Conservation (phyloP, 1,140 invertebrate species). For the Protaetia brevitarsis region DNA sequence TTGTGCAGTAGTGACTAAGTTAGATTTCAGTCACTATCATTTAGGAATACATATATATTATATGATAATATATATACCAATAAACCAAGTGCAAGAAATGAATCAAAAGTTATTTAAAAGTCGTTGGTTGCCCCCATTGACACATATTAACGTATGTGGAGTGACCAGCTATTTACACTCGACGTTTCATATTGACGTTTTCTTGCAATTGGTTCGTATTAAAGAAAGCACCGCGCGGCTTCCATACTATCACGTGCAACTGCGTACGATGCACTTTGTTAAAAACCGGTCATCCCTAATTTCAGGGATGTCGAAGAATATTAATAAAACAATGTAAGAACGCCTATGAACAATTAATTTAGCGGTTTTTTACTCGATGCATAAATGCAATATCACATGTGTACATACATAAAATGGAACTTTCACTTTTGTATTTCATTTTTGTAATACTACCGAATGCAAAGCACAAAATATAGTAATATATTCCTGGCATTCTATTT, state of each 20-base stretch:
- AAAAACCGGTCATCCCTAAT: slow-evolving; percentile 9
- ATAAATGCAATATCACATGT: not conserved
- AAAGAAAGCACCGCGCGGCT: slow-evolving; percentile 36
- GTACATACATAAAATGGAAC: not conserved
- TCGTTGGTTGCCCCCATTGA: not conserved
- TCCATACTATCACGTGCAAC: slow-evolving; percentile 39
- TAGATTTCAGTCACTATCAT: slow-evolving; percentile 15
- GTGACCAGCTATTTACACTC: no score
- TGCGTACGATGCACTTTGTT: slow-evolving; percentile 36
- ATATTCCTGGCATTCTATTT: no score
- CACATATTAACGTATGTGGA: not conserved
- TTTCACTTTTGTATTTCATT: slow-evolving; percentile 5
- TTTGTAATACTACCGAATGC: no score
- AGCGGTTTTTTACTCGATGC: not conserved
- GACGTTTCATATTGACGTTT: slow-evolving; percentile 17
- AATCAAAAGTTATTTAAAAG: slow-evolving; percentile 25
- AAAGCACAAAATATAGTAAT: no score
- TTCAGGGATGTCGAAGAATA: slow-evolving; percentile 4
- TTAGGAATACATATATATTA: slow-evolving; percentile 20
- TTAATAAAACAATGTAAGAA: slow-evolving; percentile 8
- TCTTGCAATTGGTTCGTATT: slow-evolving; percentile 25
- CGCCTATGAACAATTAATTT: not conserved
- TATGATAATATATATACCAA: slow-evolving; percentile 22
- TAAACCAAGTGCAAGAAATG: slow-evolving; percentile 16
- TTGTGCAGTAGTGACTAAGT: slow-evolving; percentile 39